phyloP scores from a whole-genome alignment of 2,888 invertebrate species.

The Eueremaeus valkanovi region DNA sequence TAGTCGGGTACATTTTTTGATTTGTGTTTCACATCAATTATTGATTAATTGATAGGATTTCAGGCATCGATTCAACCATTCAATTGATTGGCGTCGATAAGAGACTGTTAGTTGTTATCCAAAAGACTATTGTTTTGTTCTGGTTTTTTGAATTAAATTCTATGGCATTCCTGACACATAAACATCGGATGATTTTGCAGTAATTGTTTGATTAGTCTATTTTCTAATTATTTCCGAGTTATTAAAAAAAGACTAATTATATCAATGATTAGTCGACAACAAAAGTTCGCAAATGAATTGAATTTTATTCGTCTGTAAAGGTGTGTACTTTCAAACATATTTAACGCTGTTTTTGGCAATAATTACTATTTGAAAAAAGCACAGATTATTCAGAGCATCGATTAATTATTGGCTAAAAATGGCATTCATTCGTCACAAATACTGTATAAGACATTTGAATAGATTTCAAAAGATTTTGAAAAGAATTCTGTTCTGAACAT shows the following conservation, averaged over 20 bases:
- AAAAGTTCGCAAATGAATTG: background rate
- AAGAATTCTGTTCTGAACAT: no score
- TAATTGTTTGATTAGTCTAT: background rate
- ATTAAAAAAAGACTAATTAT: background rate
- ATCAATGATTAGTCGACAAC: background rate
- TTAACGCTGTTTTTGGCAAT: background rate
- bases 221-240: background rate
- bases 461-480: no score
- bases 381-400: background rate
- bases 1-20: no score
- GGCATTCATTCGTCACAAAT: background rate
- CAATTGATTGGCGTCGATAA: background rate
- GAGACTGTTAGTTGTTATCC: background rate
- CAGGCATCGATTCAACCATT: background rate
- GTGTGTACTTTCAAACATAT: background rate
- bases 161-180: background rate
- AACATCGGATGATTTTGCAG: background rate
- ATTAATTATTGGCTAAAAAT: background rate
- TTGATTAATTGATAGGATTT: background rate
- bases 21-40: background rate
- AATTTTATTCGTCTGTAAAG: background rate
- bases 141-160: background rate
- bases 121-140: background rate
- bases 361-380: background rate
- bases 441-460: no score